phyloP scores from a whole-genome alignment of 1,140 invertebrate genomes.

The Drosophila willistoni region DNA sequence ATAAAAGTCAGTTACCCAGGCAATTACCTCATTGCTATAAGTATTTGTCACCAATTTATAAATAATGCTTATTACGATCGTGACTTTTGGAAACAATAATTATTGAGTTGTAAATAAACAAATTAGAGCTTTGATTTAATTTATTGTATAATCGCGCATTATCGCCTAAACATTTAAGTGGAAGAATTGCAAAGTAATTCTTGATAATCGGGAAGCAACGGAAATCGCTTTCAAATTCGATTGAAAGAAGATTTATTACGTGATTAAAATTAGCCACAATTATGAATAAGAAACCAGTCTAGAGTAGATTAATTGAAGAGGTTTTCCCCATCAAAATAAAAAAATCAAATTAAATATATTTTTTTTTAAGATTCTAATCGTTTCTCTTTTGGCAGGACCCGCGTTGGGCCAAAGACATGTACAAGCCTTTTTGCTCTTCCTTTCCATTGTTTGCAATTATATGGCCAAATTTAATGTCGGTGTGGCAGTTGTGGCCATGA shows the following conservation, averaged over 20 bases:
- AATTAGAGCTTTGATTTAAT: conserved; percentile 16
- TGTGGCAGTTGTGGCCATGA: conserved; percentile 78
- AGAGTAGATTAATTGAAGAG: neutral
- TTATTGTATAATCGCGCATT: neutral
- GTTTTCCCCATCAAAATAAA: neutral
- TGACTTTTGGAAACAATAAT: neutral
- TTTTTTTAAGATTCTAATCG: neutral
- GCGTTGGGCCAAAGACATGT: conserved; percentile 69
- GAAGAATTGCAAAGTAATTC: neutral
- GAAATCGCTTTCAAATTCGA: neutral
- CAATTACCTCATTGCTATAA: too few relatives aligned
- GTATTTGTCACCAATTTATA: too few relatives aligned
- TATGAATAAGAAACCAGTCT: neutral
- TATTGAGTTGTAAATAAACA: neutral
- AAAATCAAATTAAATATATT: neutral
- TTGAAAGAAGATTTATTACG: neutral
- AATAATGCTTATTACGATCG: neutral
- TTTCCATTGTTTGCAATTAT: conserved; percentile 69
- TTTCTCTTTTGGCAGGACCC: conserved; percentile 44
- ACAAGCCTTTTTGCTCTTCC: conserved; percentile 67
- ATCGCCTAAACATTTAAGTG: neutral
- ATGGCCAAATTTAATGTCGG: conserved; percentile 66
- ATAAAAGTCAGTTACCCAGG: too few relatives aligned
- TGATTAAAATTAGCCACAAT: neutral
- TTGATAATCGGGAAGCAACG: conserved; percentile 16